Evolutionary conservation across 2,113 vertebrate species (phyloP), one percentile per base, ranked within the genome.

Genomic region (Archocentrus centrarchus): DNA sequence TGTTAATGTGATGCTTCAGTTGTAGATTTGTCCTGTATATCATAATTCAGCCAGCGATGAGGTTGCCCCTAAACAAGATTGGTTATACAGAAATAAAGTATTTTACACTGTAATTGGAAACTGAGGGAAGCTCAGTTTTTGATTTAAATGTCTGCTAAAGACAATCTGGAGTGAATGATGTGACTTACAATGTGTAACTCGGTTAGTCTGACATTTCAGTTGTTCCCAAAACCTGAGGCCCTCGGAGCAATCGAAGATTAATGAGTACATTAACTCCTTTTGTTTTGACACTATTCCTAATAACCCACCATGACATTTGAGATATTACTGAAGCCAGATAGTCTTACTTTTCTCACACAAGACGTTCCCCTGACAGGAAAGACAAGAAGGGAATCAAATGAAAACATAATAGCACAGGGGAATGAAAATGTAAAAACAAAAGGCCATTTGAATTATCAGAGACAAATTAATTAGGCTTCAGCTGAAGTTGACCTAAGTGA

Each of bases 231-330:
- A 73, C 70, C 88, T 20, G 68, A 55, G 47, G 18, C 68, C 47
- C 6, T 76, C 22, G 10, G 24, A 68, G 39, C 85, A 64, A 37
- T 61, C 53, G 41, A 39, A 86, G 70, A 86, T 78, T 73, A 82
- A 89, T 87, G 82, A 83, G 35, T 44, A 77, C 84, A 82, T 87
- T 55, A 59, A 58, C 77, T 80, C 44, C 75, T 35, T 76, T 84
- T 73, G 47, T 73, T 59, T 76, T 79, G 35, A 78, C 41, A 68
- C 60, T 18, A 32, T 47, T 59, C 66, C 37, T 60, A 84, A 47
- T 60, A 79, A 75, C 55, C 59, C 75, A 79, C 17, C 39, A 30
- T 81, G 82, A 68, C 66, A 82, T 89, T 68, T 22, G 3, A 82
- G 59, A 75, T 11, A 15, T 47, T 73, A 75, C n/a, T 55, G 20